A percentile compares a stretch with the other conserved stretches of the same genome.
These are phyloP conservation scores for Bombus confusus DNA, from an alignment of 1,140 invertebrate species.

Conservation along the genomic window DNA sequence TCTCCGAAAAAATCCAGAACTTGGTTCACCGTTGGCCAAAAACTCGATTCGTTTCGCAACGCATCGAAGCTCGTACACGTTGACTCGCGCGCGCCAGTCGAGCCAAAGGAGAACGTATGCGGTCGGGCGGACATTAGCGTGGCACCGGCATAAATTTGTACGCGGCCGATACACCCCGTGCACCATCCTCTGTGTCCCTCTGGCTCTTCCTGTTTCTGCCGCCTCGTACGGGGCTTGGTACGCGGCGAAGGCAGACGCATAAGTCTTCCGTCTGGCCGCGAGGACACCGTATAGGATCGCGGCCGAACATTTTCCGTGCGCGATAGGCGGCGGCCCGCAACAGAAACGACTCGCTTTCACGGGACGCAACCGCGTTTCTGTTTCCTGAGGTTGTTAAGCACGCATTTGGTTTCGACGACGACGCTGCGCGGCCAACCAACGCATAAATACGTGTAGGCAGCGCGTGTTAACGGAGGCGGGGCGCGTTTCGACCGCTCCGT, in stretches of 20 bases:
- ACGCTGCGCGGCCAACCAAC: background rate
- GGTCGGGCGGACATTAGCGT: slow-evolving; percentile 70
- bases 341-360: slow-evolving; percentile 11
- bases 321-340: background rate
- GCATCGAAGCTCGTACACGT: background rate
- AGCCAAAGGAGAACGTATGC: slow-evolving; percentile 63
- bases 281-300: slow-evolving; percentile 20
- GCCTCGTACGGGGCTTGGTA: background rate
- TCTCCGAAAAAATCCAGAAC: background rate
- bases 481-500: background rate
- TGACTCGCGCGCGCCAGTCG: background rate
- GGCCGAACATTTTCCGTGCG: slow-evolving; percentile 25
- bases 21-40: background rate
- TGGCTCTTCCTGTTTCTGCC: slow-evolving; percentile 26
- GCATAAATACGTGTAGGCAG: slow-evolving; percentile 34
- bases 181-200: slow-evolving; percentile 59
- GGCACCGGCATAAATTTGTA: slow-evolving; percentile 76
- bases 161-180: slow-evolving; percentile 64
- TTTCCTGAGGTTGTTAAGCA: slow-evolving; percentile 19
- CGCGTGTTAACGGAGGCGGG: slow-evolving; percentile 14
- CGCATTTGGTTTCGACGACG: slow-evolving; percentile 15
- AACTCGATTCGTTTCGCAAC: slow-evolving; percentile 13
- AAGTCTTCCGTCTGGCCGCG: slow-evolving; percentile 17
- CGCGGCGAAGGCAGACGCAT: slow-evolving; percentile 22
- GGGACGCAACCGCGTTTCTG: background rate